phyloP scores from a whole-genome alignment of 2,797 vertebrate genomes.

The Urophycis tenuis region DNA sequence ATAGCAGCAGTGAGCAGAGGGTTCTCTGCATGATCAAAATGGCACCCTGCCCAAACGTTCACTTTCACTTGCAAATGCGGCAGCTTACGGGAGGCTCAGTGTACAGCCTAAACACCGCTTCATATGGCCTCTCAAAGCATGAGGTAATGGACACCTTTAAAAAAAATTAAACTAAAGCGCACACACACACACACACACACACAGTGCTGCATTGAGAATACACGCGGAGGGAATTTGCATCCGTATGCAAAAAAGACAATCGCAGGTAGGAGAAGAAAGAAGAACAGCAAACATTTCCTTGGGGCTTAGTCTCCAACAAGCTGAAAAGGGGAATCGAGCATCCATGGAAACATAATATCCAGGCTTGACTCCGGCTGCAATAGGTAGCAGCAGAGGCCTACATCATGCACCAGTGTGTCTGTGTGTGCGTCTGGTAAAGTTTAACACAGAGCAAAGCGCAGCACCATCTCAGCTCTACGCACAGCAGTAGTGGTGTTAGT shows the following conservation, averaged over 20 bases:
- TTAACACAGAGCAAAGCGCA: background rate
- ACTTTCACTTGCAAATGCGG: background rate
- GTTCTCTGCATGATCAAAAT: background rate
- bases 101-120: too few species aligned
- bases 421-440: background rate
- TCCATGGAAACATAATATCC: background rate
- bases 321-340: background rate
- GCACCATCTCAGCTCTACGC: too few species aligned
- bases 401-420: too few species aligned
- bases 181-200: background rate
- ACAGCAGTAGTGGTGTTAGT: too few species aligned
- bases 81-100: background rate
- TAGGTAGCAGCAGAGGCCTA: too few species aligned
- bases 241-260: background rate
- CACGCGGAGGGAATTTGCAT: background rate
- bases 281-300: too few species aligned
- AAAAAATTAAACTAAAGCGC: too few species aligned
- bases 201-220: background rate
- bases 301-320: background rate
- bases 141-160: too few species aligned
- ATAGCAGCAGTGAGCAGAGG: background rate
- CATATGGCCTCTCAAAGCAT: too few species aligned
- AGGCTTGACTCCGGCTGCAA: too few species aligned
- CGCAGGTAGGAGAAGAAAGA: background rate
- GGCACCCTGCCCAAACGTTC: background rate